These are phyloP conservation scores for Glaucidium brasilianum DNA, from an alignment of 2,113 vertebrate species.

Conservation along the genomic window DNA sequence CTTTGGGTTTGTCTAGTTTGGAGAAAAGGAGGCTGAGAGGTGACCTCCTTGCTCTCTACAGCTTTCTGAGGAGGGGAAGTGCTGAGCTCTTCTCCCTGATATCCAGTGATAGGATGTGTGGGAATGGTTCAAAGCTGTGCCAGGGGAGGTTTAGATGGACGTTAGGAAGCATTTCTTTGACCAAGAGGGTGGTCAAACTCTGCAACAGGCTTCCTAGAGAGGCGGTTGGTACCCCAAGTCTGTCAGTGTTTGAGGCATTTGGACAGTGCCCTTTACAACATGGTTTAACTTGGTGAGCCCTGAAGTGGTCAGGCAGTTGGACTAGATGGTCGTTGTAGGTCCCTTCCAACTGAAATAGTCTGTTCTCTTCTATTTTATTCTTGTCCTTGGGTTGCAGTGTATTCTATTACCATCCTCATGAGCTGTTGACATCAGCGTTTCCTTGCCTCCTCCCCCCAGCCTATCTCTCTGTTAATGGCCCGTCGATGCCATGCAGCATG, in stretches of 20 bases:
- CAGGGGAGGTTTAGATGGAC: background rate
- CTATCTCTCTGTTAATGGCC: no score
- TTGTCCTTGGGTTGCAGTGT: no score
- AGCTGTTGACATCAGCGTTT: no score
- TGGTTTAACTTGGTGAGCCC: background rate
- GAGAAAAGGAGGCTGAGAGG: background rate
- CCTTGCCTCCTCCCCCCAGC: no score
- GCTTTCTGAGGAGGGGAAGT: background rate
- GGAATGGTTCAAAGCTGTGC: background rate
- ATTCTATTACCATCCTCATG: no score
- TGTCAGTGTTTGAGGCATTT: background rate
- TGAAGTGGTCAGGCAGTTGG: background rate
- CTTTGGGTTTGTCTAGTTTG: background rate
- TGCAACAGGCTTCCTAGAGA: background rate
- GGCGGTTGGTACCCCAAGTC: fast-evolving
- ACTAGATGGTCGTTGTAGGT: background rate
- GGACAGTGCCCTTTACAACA: background rate
- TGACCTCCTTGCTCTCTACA: background rate
- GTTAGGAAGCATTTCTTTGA: background rate
- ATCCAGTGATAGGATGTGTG: background rate
- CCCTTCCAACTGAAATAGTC: background rate
- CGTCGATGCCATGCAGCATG: no score
- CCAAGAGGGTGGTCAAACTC: background rate
- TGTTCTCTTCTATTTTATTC: background rate
- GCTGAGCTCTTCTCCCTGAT: background rate